Evolutionary conservation across 2,113 vertebrate species (phyloP).

Genomic region (Ceuthmochares aereus): DNA sequence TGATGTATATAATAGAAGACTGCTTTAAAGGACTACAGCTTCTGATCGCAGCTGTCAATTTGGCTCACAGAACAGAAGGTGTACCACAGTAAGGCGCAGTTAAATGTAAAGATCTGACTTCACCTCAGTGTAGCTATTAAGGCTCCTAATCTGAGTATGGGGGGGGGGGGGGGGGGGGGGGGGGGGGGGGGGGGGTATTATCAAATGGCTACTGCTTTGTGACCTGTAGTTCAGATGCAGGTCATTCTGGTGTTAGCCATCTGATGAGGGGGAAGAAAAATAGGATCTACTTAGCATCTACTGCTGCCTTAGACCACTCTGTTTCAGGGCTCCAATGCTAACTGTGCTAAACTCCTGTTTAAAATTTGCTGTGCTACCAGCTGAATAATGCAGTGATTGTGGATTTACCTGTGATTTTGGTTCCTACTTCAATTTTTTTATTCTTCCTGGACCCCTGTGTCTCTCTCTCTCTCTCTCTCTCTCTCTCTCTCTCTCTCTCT

Average conservation of each 20-base stretch:
- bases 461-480: not conserved
- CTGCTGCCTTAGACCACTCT: not conserved
- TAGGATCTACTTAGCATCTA: not conserved
- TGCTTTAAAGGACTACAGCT: not conserved
- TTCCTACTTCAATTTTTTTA: not conserved
- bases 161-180: not conserved
- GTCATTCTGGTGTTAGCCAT: constrained; percentile 2
- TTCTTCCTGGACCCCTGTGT: not conserved
- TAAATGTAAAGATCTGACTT: not conserved
- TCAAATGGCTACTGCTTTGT: not conserved
- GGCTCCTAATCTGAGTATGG: not conserved
- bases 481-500: not conserved
- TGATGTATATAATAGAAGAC: not conserved
- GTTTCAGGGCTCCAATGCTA: not conserved
- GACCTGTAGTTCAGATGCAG: not conserved
- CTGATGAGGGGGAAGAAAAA: not conserved
- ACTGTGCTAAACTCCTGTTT: not conserved
- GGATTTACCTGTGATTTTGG: not conserved
- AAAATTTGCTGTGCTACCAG: not conserved
- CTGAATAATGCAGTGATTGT: not conserved
- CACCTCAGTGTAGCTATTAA: not conserved
- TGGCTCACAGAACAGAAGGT: not conserved
- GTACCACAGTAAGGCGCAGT: not conserved
- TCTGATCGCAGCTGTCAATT: not conserved
- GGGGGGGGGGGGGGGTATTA: not conserved